Base-by-base conservation (phyloP, 2,797 vertebrate genomes). In the Hyperoplus lanceolatus region DNA sequence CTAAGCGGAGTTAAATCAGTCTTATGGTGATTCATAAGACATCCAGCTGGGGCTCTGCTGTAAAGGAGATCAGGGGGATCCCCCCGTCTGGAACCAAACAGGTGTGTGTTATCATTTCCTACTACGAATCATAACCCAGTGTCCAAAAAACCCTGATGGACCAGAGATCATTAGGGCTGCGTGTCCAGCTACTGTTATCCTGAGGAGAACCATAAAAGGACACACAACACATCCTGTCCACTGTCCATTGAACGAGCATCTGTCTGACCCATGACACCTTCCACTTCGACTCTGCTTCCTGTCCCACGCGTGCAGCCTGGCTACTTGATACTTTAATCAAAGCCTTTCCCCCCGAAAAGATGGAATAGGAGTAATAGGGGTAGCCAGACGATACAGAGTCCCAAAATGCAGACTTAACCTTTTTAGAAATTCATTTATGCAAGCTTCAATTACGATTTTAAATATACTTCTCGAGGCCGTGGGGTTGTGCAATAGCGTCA, bases 221-320 rank as follows among this genome's bases (percentile, higher is more conserved):
- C 57, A 58, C 49, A 51, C 79, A 29, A 77, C 80, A 79, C 92
- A 90, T 96, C 95, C 94, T 94, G 93, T 77, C 84, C 77, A 45
- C 78, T 58, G 70, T 88, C 82, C 88, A 80, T 15, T 75, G 70
- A 82, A 57, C n/a, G 62, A 84, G 90, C 91, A 91, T 93, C 90
- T 90, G 91, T 91, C 81, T 70, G 86, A 88, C 82, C 89, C 56
- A 70, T 77, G 82, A 86, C 81, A 75, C 87, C 79, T 83, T 81
- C 91, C 83, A 79, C 81, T 73, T 43, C 0, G 2, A 69, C 74
- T 53, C 80, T 9, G 29, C 85, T 92, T 94, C 92, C 92, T 89
- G 81, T 86, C 65, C 78, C 85, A 82, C 91, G 85, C 85, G 86
- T 92, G 92, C 87, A 87, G 69, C 75, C 50, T 41, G 0, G 71